A percentile compares a stretch with the other conserved stretches of the same genome.
These are phyloP conservation scores for Doryteuthis pealeii DNA, from an alignment of 1,140 invertebrate species.

Conservation along the genomic window DNA sequence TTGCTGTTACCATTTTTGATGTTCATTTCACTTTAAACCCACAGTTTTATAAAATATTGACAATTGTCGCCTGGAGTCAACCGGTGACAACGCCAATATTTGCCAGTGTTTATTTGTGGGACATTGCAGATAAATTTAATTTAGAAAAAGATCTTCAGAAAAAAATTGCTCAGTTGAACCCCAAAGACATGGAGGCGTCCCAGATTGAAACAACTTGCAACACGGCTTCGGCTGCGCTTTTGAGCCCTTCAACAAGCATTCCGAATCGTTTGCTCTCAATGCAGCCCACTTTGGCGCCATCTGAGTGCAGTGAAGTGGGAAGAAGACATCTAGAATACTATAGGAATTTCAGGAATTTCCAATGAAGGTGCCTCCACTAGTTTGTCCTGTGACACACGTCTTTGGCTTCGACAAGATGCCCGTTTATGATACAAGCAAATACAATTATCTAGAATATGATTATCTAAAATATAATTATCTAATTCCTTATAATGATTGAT, in stretches of 20 bases:
- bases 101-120: constrained; percentile 49
- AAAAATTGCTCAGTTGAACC: constrained; percentile 28
- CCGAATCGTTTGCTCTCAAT: neutral
- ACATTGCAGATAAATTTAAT: constrained; percentile 30
- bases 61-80: constrained; percentile 60
- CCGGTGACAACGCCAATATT: constrained; percentile 48
- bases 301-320: neutral
- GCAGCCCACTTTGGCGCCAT: neutral
- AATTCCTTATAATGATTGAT: no score
- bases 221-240: neutral
- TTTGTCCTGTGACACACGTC: neutral
- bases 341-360: neutral
- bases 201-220: neutral
- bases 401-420: neutral
- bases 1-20: constrained; percentile 74
- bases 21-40: constrained; percentile 40
- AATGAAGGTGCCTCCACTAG: neutral
- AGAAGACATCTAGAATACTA: neutral
- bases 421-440: neutral
- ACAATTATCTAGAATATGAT: neutral
- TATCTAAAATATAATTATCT: no score
- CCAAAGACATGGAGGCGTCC: neutral
- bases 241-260: neutral
- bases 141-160: constrained; percentile 32
- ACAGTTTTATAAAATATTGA: constrained; percentile 39